Base-by-base conservation (phyloP, 2,113 vertebrate genomes). In the Orycteropus afer region DNA sequence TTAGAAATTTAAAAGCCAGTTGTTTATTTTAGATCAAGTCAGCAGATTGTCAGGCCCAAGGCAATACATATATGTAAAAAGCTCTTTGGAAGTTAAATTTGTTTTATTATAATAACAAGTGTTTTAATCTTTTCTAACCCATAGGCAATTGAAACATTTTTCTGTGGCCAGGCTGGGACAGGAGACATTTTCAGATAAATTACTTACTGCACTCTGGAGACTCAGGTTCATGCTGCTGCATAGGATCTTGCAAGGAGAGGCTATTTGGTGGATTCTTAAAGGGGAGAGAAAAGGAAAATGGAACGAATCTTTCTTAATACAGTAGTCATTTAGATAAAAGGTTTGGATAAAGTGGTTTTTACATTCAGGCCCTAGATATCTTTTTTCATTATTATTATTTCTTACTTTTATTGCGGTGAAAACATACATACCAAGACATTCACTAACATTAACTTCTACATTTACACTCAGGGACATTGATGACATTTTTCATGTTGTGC, bases 1-100 rank as follows among this genome's bases (percentile, higher is more conserved):
- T 96, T 93, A 92, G 74, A 97, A 95, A 95, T 80, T 81, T 47
- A 85, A 96, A 95, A 95, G 17, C 40, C 63, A 92, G n/a, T 94
- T 93, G 63, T 94, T 95, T 86, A 77, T 79, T 96, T 93, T 93
- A 80, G 90, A 91, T 91, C 74, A 83, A 95, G 81, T 86, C 65
- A 92, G 78, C 90, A 96, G 81, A 92, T 86, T 95, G 88, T 95
- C 85, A 86, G 3, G 42, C 92, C 71, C 57, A 92, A 86, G 82
- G 90, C 92, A 77, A 40, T 89, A 29, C 29, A 65, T 65, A 57
- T 59, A 73, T 59, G 82, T 86, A 78, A 89, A 95, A 92, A 94
- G 67, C 63, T 94, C 88, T 77, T 91, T 81, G 94, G 94, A 93
- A 89, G 78, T 95, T 86, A 92, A 79, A 92, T 93, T 96, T 95